Conservation (phyloP, 2,888 invertebrate species). For the Altica lythri region DNA sequence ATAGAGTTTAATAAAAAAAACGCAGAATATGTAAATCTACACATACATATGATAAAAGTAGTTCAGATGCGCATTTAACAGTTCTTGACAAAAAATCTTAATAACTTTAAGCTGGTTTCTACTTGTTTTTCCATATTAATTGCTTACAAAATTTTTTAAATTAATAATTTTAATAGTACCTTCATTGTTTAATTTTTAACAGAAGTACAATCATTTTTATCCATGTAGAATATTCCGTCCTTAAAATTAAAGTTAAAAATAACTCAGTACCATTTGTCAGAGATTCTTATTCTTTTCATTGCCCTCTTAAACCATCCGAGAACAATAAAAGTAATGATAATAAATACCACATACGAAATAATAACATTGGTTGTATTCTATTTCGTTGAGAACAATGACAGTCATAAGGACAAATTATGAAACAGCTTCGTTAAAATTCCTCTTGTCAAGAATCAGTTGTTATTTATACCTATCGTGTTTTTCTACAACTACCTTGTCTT, state of each 20-base stretch:
- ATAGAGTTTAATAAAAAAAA: too few species aligned
- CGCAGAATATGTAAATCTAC: too few species aligned
- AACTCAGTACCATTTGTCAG: slow-evolving; percentile 2
- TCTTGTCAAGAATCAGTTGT: slow-evolving; percentile 47
- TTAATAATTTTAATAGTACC: too few species aligned
- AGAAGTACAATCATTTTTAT: too few species aligned
- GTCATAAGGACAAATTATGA: slow-evolving; percentile 54
- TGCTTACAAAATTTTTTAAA: too few species aligned
- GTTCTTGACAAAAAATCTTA: too few species aligned
- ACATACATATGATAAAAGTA: too few species aligned
- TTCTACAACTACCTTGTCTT: slow-evolving; percentile 34
- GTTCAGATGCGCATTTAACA: too few species aligned
- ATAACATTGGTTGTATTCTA: slow-evolving; percentile 44
- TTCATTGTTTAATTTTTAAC: too few species aligned
- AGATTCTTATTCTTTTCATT: neutral
- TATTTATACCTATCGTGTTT: slow-evolving; percentile 49
- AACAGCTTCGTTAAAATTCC: slow-evolving; percentile 55
- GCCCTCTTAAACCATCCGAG: slow-evolving; percentile 1
- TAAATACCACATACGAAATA: slow-evolving; percentile 43
- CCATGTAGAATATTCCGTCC: too few species aligned
- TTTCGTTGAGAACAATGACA: slow-evolving; percentile 49
- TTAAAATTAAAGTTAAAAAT: slow-evolving; percentile 1
- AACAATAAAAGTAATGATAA: slow-evolving; percentile 42
- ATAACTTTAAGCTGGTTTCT: too few species aligned
- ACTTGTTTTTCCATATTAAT: too few species aligned